A percentile compares a stretch with the other conserved stretches of the same genome.
Evolutionary conservation across 1,140 invertebrate species (phyloP).

Genomic region (Asobara japonica): DNA sequence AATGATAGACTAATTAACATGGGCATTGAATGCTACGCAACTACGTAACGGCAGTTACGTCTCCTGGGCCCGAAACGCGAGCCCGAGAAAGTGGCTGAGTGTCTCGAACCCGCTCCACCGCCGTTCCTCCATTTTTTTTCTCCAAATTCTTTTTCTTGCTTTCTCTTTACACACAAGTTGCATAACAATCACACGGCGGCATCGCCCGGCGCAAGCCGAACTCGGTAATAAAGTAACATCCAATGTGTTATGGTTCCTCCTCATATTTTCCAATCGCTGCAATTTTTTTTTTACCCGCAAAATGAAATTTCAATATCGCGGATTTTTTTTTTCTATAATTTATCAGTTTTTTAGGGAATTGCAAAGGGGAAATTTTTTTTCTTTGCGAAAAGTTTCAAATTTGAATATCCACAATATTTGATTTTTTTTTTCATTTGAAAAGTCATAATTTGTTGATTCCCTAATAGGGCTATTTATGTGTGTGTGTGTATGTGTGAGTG

Average conservation of each 20-base stretch:
- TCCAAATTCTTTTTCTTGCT: conserved; percentile 55
- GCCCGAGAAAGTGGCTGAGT: conserved; percentile 56
- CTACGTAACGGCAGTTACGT: conserved; percentile 40
- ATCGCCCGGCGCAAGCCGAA: not conserved
- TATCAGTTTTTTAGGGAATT: too few species aligned
- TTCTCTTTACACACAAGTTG: conserved; percentile 60
- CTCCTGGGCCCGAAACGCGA: conserved; percentile 47
- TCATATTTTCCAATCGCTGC: not conserved
- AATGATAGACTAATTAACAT: not conserved
- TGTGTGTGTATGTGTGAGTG: too few species aligned
- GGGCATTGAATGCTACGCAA: not conserved
- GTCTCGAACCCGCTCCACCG: not conserved
- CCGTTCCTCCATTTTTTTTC: conserved; percentile 20
- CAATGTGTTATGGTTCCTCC: conserved; percentile 50
- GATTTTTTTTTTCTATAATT: too few species aligned
- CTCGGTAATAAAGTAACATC: conserved; percentile 25
- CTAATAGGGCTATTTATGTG: too few species aligned
- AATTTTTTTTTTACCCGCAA: conserved; percentile 33
- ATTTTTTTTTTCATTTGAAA: too few species aligned
- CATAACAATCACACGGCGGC: conserved; percentile 50
- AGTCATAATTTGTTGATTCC: too few species aligned
- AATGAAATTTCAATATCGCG: too few species aligned
- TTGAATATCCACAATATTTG: too few species aligned
- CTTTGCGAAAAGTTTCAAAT: too few species aligned
- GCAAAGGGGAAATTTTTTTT: too few species aligned